Evolutionary conservation across 53 echinoderm and acorn worm species (phyloP).

Genomic region (Holothuria scabra): DNA sequence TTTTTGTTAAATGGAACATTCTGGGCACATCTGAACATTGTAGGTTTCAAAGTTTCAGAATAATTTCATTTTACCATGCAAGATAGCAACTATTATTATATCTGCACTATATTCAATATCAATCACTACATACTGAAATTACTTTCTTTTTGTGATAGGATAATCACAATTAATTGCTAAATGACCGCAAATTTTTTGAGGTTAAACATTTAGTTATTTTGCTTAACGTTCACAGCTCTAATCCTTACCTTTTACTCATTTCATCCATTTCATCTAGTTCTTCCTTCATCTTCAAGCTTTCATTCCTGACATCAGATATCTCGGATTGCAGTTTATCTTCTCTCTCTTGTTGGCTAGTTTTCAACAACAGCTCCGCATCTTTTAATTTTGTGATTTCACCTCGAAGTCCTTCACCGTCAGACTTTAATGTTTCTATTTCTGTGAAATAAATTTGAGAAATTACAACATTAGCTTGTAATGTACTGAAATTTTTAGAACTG

Average conservation of each 20-base stretch:
- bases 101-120: too few species aligned
- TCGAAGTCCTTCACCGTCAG: slow-evolving; percentile 4
- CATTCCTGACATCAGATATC: neutral
- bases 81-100: too few species aligned
- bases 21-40: too few species aligned
- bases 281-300: neutral
- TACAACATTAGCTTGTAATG: neutral
- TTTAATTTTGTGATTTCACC: neutral
- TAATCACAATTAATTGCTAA: too few species aligned
- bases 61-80: too few species aligned
- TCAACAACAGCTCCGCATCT: slow-evolving; percentile 13
- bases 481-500: neutral
- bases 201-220: too few species aligned
- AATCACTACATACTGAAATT: too few species aligned
- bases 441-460: neutral
- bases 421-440: slow-evolving; percentile 26
- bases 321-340: slow-evolving; percentile 57
- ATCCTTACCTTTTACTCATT: neutral
- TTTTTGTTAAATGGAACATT: too few species aligned
- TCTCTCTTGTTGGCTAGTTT: slow-evolving; percentile 65
- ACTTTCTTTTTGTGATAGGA: too few species aligned
- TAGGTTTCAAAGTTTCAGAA: too few species aligned
- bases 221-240: neutral
- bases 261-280: neutral
- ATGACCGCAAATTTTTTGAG: too few species aligned